Percentiles rank a stretch among this genome's conserved stretches.
phyloP scores from a whole-genome alignment of 2,113 vertebrate genomes.

The Grammomys surdaster region DNA sequence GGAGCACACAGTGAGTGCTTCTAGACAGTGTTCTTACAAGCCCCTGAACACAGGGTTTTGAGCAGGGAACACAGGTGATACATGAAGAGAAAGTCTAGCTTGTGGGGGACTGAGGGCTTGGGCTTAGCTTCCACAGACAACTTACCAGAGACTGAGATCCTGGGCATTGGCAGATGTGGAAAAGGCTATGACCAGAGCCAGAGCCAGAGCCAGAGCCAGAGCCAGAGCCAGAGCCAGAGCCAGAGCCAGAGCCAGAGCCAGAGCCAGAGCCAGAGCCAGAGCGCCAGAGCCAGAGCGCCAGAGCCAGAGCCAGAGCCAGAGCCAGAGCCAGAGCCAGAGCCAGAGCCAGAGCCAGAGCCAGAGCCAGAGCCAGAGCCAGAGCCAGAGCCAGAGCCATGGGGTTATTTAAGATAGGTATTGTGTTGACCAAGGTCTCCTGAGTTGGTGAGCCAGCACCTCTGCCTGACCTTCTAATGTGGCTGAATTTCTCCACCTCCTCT shows the following conservation, averaged over 20 bases:
- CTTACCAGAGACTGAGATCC: background rate
- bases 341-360: background rate
- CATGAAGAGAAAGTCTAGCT: background rate
- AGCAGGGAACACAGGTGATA: background rate
- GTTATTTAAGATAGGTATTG: background rate
- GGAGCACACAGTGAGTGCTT: background rate
- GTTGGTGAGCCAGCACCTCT: background rate
- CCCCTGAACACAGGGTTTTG: background rate
- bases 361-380: background rate
- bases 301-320: background rate
- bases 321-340: background rate
- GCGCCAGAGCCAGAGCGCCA: background rate
- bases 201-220: background rate
- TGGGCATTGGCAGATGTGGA: too few species aligned
- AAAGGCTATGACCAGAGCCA: too few species aligned
- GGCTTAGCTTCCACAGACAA: background rate
- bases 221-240: background rate
- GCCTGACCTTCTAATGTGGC: accelerated
- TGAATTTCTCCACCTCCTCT: background rate
- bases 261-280: background rate
- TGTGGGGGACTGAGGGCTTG: background rate
- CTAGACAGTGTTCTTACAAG: background rate
- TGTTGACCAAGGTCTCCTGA: accelerated
- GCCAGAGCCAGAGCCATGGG: background rate
- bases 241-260: background rate